Conservation (phyloP, 2,797 vertebrate species). For the Microctenopoma lineatum region DNA sequence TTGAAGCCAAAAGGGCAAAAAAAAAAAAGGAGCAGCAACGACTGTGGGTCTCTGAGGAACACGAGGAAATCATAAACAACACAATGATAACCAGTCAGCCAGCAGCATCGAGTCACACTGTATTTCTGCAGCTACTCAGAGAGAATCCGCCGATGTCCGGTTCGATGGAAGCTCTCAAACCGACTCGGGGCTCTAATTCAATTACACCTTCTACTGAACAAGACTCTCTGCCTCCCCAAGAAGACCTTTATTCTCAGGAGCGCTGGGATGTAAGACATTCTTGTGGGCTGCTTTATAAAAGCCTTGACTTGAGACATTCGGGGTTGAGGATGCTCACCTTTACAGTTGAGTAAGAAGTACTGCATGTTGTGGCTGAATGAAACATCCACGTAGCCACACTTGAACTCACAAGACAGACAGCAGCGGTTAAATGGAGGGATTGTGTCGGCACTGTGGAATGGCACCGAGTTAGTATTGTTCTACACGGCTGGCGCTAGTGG, state of each 20-base stretch:
- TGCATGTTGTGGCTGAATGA: conserved; percentile 89
- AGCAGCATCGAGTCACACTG: conserved; percentile 14
- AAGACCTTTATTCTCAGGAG: conserved; percentile 2
- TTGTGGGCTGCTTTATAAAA: not conserved
- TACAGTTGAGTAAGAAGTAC: conserved; percentile 92
- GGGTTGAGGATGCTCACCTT: conserved; percentile 84
- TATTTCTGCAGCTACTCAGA: conserved; percentile 29
- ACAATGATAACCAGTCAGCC: conserved; percentile 10
- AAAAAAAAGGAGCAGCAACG: conserved; percentile 31
- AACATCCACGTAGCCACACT: conserved; percentile 93
- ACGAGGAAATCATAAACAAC: conserved; percentile 22
- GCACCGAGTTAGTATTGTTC: not conserved
- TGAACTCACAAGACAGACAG: conserved; percentile 94
- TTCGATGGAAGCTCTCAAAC: conserved; percentile 36
- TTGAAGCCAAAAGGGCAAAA: conserved; percentile 32
- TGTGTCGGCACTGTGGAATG: conserved; percentile 88
- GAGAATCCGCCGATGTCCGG: conserved; percentile 27
- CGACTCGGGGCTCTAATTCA: conserved; percentile 37
- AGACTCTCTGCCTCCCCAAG: conserved; percentile 1
- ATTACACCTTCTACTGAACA: conserved; percentile 12
- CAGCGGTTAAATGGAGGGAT: conserved; percentile 92
- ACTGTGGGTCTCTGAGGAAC: conserved; percentile 37
- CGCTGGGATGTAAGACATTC: not conserved
- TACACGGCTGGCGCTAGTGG: not conserved
- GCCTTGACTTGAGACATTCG: not conserved